Percentiles rank a stretch among this genome's conserved stretches.
Evolutionary conservation across 2,888 invertebrate genomes (phyloP).

Genomic region (Andrena flavipes): DNA sequence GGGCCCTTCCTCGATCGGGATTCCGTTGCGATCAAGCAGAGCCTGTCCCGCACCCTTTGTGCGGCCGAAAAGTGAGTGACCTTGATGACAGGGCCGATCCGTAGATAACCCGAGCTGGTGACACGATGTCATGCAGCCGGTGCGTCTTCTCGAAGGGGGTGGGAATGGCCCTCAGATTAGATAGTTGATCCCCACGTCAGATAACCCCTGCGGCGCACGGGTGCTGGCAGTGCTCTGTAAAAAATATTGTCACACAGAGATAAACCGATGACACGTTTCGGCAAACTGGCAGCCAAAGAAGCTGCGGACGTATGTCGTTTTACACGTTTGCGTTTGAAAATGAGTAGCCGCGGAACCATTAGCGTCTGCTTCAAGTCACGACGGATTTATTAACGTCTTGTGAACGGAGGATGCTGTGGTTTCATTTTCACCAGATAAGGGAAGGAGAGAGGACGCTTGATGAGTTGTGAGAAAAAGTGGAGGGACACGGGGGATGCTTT

Average conservation of each 20-base stretch:
- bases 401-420: too few species aligned
- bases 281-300: conserved; percentile 27
- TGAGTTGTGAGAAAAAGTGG: too few species aligned
- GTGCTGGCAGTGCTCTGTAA: conserved; percentile 41
- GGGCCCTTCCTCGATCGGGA: background rate
- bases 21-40: conserved; percentile 5
- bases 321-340: conserved; percentile 24
- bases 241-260: conserved; percentile 63
- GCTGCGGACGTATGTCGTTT: conserved; percentile 11
- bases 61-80: conserved; percentile 39
- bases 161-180: conserved; percentile 67
- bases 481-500: too few species aligned
- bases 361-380: too few species aligned
- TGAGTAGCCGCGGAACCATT: too few species aligned
- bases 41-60: conserved; percentile 28
- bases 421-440: too few species aligned
- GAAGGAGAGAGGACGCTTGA: too few species aligned
- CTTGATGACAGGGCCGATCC: conserved; percentile 54
- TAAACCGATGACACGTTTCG: conserved; percentile 54
- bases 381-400: too few species aligned
- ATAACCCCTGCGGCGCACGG: conserved; percentile 55
- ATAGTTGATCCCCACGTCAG: conserved; percentile 65
- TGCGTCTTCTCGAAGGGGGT: conserved; percentile 59
- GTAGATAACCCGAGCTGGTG: conserved; percentile 66
- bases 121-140: conserved; percentile 72